Conservation (phyloP, 2,888 invertebrate genomes). For the Spatulosminthurus flaviceps region DNA sequence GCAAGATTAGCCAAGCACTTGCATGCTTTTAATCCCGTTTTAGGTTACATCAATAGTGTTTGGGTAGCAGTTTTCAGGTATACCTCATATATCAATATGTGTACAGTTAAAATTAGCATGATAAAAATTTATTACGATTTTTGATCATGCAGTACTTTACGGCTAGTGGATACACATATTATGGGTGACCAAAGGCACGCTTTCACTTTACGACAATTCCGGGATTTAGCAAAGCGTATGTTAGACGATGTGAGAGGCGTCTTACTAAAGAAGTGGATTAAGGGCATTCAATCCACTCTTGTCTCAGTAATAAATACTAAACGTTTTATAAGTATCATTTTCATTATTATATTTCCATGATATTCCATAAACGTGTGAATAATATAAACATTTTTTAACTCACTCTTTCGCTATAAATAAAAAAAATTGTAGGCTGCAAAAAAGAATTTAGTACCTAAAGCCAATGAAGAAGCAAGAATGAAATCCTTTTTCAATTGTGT, state of each 20-base stretch:
- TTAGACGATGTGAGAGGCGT: conserved; percentile 76
- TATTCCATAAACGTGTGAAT: too few relatives aligned
- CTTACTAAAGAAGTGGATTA: conserved; percentile 75
- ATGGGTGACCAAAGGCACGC: conserved; percentile 73
- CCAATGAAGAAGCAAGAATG: conserved; percentile 73
- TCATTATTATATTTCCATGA: too few relatives aligned
- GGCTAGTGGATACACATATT: conserved; percentile 72
- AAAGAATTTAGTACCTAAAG: conserved; percentile 72
- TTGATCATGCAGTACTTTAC: conserved; percentile 69
- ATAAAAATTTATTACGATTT: conserved; percentile 26
- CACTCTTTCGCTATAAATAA: too few relatives aligned
- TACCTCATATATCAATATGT: too few relatives aligned
- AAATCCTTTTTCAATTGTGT: conserved; percentile 85
- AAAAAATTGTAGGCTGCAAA: conserved; percentile 56
- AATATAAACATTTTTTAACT: too few relatives aligned
- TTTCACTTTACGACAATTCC: conserved; percentile 76
- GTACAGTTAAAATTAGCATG: too few relatives aligned
- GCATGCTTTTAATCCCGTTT: conserved; percentile 60
- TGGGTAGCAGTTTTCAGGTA: conserved; percentile 62
- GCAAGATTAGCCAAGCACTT: conserved; percentile 55
- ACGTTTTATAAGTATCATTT: too few relatives aligned
- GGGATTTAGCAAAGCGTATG: conserved; percentile 70
- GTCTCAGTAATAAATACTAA: conserved; percentile 68
- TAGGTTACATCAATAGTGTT: conserved; percentile 59
- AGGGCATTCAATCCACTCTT: conserved; percentile 74